Evolutionary conservation across 2,888 invertebrate species (phyloP).

Genomic region (Platypus cylindrus): DNA sequence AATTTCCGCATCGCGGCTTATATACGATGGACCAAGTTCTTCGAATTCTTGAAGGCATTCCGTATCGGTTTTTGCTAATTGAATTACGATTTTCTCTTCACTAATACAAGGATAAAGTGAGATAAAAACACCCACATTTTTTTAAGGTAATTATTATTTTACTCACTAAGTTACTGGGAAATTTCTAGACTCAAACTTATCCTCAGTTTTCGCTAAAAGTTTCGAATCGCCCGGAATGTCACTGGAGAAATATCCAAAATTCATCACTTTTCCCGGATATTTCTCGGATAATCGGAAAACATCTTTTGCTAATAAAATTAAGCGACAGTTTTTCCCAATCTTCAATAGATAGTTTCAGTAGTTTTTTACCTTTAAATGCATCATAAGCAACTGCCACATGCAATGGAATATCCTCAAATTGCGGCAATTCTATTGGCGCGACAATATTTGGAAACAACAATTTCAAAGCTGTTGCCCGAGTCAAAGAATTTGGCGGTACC

Average conservation of each 20-base stretch:
- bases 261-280: slow-evolving; percentile 42
- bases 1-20: slow-evolving; percentile 50
- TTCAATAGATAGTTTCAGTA: too few relatives aligned
- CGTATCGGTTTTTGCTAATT: slow-evolving; percentile 49
- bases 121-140: neutral
- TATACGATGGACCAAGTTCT: slow-evolving; percentile 52
- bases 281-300: slow-evolving; percentile 41
- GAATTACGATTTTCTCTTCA: slow-evolving; percentile 54
- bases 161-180: slow-evolving; percentile 42
- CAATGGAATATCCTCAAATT: slow-evolving; percentile 46
- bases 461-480: slow-evolving; percentile 33
- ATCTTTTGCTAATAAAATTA: slow-evolving; percentile 38
- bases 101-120: slow-evolving; percentile 31
- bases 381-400: slow-evolving; percentile 57
- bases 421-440: slow-evolving; percentile 43
- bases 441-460: slow-evolving; percentile 38
- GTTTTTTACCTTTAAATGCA: slow-evolving; percentile 40
- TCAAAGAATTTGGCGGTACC: slow-evolving; percentile 33
- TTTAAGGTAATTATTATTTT: neutral
- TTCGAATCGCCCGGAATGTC: slow-evolving; percentile 45
- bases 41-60: slow-evolving; percentile 51
- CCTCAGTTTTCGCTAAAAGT: slow-evolving; percentile 49
- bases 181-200: slow-evolving; percentile 44
- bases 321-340: too few relatives aligned
- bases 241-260: slow-evolving; percentile 58